These are phyloP conservation scores for Pantala flavescens DNA, from an alignment of 1,140 invertebrate genomes.

Conservation along the genomic window DNA sequence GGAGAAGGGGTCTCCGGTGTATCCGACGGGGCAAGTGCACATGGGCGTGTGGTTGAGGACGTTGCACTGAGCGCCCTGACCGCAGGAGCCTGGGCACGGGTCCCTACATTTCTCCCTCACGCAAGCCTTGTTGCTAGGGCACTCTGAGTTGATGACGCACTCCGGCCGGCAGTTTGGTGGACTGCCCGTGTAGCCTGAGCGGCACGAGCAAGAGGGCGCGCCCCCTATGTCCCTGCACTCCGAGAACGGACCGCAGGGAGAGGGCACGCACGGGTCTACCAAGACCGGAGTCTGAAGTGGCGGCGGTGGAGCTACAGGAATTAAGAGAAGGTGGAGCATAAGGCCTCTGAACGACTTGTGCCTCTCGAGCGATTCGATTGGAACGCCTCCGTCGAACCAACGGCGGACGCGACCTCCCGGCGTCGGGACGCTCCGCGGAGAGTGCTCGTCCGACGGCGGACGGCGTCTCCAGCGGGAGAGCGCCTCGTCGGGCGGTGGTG, in stretches of 20 bases:
- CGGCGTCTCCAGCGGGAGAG: background rate
- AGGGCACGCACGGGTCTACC: constrained; percentile 33
- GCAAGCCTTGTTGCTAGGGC: constrained; percentile 48
- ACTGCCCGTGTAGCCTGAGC: constrained; percentile 49
- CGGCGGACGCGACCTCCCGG: background rate
- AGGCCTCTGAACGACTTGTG: too few species aligned
- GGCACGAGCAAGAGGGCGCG: constrained; percentile 49
- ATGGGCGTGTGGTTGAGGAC: constrained; percentile 53
- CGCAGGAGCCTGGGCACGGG: constrained; percentile 65
- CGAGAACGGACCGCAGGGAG: constrained; percentile 55
- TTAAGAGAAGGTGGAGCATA: background rate
- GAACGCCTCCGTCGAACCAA: background rate
- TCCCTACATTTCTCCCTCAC: constrained; percentile 55
- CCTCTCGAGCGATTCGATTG: background rate
- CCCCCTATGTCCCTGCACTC: constrained; percentile 46
- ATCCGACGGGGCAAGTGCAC: constrained; percentile 53
- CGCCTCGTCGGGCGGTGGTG: too few species aligned
- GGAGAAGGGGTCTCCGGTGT: constrained; percentile 58
- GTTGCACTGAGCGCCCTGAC: constrained; percentile 47
- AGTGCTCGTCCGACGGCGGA: too few species aligned
- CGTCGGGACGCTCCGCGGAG: background rate
- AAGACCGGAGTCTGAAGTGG: background rate
- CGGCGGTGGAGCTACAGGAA: background rate
- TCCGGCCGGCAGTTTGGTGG: constrained; percentile 60
- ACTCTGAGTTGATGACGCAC: constrained; percentile 53